phyloP scores from a whole-genome alignment of 2,113 vertebrate species.

The Ammodramus savannarum region DNA sequence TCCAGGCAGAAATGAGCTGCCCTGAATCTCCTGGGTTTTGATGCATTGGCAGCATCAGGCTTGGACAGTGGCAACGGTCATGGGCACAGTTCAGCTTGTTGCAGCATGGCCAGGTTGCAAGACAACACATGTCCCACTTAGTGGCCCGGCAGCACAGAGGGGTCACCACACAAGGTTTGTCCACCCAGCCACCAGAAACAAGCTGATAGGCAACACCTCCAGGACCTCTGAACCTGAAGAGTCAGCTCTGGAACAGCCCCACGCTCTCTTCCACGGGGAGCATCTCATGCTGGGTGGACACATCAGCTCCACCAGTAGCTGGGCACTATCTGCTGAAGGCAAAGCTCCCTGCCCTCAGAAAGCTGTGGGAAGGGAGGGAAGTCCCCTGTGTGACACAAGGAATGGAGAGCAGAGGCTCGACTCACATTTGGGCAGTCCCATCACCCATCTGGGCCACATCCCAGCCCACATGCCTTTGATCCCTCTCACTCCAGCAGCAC shows the following conservation, averaged over 20 bases:
- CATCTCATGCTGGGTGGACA: not conserved
- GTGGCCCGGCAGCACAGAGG: not conserved
- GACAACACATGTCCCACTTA: fast-evolving
- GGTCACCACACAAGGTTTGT: not conserved
- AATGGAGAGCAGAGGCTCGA: not conserved
- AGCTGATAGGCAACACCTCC: not conserved
- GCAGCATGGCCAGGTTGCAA: not conserved
- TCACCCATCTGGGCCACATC: fast-evolving
- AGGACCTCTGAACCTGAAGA: not conserved
- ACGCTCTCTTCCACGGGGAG: not conserved
- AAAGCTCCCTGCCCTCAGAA: not conserved
- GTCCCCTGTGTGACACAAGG: not conserved
- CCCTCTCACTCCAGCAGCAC: not conserved
- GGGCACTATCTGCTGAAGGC: constrained; percentile 21
- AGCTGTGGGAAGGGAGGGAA: fast-evolving
- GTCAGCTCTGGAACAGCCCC: not conserved
- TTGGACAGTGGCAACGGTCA: not conserved
- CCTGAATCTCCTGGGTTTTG: not conserved
- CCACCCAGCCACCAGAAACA: not conserved
- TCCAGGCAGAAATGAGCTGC: not conserved
- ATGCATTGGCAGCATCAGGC: not conserved
- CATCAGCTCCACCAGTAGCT: constrained; percentile 42
- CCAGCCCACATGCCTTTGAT: not conserved
- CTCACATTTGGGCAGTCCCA: not conserved
- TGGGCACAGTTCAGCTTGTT: not conserved